Conservation (phyloP, 2,113 vertebrate genomes). For the Prinia subflava region DNA sequence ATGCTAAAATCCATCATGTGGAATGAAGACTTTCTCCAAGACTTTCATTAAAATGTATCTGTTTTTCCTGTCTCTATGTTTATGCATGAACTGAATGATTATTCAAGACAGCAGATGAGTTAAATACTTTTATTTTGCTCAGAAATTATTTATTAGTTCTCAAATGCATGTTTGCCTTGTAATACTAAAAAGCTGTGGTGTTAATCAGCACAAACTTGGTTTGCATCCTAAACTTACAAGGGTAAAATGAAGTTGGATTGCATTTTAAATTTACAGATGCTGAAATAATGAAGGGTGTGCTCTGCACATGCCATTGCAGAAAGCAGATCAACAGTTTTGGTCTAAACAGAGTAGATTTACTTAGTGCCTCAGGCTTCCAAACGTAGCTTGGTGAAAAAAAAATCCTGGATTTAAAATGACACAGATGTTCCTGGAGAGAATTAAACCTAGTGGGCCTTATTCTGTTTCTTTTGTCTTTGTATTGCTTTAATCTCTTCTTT, state of each 20-base stretch:
- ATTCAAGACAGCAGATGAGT: conserved; percentile 15
- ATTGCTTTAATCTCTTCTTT: not conserved
- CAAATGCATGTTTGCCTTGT: not conserved
- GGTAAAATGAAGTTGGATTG: not conserved
- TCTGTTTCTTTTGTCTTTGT: not conserved
- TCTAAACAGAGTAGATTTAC: not conserved
- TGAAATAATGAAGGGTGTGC: not conserved
- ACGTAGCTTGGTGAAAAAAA: not conserved
- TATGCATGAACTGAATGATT: conserved; percentile 12
- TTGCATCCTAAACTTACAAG: not conserved
- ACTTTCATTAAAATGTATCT: conserved; percentile 10
- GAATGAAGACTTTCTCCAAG: not conserved
- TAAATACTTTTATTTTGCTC: conserved; percentile 19
- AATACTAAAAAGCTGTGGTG: not conserved
- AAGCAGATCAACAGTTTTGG: not conserved
- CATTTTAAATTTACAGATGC: not conserved
- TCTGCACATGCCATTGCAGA: not conserved
- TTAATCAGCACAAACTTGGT: not conserved
- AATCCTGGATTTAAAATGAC: not conserved
- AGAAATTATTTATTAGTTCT: conserved; percentile 44
- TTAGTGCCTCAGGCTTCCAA: not conserved
- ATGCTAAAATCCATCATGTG: not conserved
- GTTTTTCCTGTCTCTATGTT: conserved; percentile 6
- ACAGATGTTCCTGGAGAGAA: conserved; percentile 19
- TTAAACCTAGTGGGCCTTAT: not conserved